Evolutionary conservation across 2,888 invertebrate species (phyloP).

Genomic region (Alentia gelatinosa): DNA sequence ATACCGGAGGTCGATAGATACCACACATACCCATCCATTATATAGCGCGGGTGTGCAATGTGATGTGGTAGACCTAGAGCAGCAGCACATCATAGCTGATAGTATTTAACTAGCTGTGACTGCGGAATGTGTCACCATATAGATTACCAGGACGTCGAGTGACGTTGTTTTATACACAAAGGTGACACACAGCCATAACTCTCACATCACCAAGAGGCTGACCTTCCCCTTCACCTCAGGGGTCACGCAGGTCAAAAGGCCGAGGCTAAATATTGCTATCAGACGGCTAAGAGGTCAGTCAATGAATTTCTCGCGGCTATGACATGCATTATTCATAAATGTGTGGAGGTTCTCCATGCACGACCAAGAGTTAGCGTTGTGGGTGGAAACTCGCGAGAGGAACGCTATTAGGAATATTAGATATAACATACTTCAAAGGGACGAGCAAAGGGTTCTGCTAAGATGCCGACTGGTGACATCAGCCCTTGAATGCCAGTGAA

Average conservation of each 20-base stretch:
- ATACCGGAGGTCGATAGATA: too few species aligned
- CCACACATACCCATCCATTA: too few species aligned
- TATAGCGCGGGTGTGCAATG: too few species aligned
- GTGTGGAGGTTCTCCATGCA: background rate
- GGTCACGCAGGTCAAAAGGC: constrained; percentile 11
- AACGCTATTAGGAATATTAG: too few species aligned
- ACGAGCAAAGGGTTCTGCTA: too few species aligned
- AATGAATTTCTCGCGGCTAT: constrained; percentile 42
- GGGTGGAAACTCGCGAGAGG: too few species aligned
- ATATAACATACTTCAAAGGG: too few species aligned
- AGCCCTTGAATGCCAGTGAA: too few species aligned
- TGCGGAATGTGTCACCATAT: background rate
- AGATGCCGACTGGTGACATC: too few species aligned
- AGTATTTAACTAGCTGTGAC: constrained; percentile 16
- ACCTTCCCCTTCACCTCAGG: background rate
- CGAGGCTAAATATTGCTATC: constrained; percentile 35
- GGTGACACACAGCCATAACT: constrained; percentile 1
- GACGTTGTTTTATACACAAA: background rate
- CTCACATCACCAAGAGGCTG: background rate
- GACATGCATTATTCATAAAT: constrained; percentile 7
- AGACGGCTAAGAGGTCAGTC: constrained; percentile 48
- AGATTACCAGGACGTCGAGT: background rate
- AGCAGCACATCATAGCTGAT: too few species aligned
- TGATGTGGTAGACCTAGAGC: too few species aligned
- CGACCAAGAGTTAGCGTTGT: too few species aligned